phyloP scores from a whole-genome alignment of 2,888 invertebrate genomes.

The Eupithecia inturbata region DNA sequence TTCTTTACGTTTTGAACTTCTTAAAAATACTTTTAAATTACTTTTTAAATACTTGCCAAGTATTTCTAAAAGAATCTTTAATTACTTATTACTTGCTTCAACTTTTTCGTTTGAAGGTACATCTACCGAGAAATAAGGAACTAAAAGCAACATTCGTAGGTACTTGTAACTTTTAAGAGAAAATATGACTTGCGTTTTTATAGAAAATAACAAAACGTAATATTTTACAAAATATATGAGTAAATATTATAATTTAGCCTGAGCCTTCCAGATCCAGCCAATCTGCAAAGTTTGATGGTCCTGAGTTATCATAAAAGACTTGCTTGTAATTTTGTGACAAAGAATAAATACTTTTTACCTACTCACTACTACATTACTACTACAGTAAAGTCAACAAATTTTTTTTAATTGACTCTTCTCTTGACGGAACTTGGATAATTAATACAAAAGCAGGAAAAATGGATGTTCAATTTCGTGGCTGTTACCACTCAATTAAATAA shows the following conservation, averaged over 20 bases:
- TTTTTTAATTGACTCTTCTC: too few species aligned
- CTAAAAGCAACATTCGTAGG: not conserved
- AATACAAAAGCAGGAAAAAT: not conserved
- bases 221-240: not conserved
- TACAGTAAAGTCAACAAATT: not conserved
- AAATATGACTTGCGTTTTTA: not conserved
- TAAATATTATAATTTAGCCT: not conserved
- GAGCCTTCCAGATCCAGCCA: too few species aligned
- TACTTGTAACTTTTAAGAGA: not conserved
- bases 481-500: too few species aligned
- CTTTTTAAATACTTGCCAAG: not conserved
- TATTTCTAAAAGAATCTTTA: not conserved
- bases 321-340: too few species aligned
- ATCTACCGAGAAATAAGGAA: not conserved
- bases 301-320: not conserved
- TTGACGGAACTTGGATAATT: too few species aligned
- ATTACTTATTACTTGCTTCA: not conserved
- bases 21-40: not conserved
- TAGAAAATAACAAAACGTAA: not conserved
- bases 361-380: too few species aligned
- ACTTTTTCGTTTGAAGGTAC: not conserved
- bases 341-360: too few species aligned
- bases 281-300: not conserved
- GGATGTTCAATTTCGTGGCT: too few species aligned
- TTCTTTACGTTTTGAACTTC: slow-evolving; percentile 4